Conservation (phyloP, 2,113 vertebrate genomes). For the Rhizomys pruinosus region DNA sequence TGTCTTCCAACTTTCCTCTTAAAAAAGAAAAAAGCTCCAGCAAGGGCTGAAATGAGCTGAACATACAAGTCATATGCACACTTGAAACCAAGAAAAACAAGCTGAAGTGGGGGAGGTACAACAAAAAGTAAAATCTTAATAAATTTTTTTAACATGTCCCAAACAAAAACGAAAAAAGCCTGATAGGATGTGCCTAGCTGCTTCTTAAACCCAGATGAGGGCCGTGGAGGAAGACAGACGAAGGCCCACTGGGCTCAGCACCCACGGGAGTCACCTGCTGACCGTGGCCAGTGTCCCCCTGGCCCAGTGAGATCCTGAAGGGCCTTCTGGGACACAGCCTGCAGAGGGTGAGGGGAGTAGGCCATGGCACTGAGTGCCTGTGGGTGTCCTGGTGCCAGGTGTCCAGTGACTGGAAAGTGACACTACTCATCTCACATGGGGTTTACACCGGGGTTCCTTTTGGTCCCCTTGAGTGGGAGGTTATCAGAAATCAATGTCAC, state of each 20-base stretch:
- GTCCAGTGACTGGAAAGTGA: background rate
- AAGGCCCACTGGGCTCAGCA: background rate
- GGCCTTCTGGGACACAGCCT: background rate
- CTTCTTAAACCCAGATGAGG: background rate
- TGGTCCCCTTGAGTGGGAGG: constrained; percentile 35
- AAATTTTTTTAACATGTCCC: constrained; percentile 20
- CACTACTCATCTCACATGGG: background rate
- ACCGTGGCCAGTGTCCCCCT: background rate
- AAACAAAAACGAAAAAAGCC: constrained; percentile 20
- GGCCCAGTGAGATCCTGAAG: background rate
- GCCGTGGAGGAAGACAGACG: background rate
- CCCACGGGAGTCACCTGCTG: background rate
- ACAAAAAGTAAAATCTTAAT: constrained; percentile 38
- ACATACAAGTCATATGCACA: constrained; percentile 48
- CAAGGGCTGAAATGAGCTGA: constrained; percentile 59
- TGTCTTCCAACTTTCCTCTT: constrained; percentile 61
- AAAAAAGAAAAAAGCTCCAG: background rate
- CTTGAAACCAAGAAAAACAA: constrained; percentile 54
- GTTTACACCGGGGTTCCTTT: background rate
- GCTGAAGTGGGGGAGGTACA: constrained; percentile 42
- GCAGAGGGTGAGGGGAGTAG: background rate
- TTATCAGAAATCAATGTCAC: constrained; percentile 55
- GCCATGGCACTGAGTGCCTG: background rate
- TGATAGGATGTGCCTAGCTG: background rate
- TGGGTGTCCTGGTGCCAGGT: background rate